Evolutionary conservation across 2,113 vertebrate genomes (phyloP).

Genomic region (Penelope pileata): DNA sequence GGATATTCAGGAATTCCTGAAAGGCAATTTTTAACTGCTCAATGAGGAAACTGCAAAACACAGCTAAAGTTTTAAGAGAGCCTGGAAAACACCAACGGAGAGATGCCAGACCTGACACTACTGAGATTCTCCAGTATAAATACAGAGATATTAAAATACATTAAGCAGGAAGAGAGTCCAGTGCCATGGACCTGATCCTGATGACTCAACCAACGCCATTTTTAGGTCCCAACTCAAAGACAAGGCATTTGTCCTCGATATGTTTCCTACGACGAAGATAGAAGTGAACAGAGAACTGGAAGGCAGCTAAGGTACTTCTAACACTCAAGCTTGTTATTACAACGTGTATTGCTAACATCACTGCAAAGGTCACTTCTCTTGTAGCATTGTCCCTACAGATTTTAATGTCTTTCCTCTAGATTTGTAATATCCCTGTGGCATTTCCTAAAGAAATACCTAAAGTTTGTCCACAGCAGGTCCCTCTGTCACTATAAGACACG

Average conservation of each 20-base stretch:
- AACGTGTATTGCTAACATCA: rapidly evolving
- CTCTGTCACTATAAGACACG: neutral
- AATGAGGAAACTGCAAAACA: neutral
- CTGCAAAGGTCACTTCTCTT: neutral
- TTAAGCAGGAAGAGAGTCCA: neutral
- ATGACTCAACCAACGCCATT: neutral
- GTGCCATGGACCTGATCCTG: neutral
- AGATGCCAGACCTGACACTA: neutral
- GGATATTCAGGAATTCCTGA: neutral
- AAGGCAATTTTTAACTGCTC: neutral
- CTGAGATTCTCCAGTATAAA: neutral
- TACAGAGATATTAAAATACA: neutral
- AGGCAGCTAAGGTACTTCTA: neutral
- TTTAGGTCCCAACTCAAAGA: neutral
- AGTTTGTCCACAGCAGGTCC: neutral
- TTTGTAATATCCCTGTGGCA: neutral
- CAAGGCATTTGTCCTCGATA: neutral
- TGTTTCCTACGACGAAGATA: neutral
- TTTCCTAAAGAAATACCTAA: neutral
- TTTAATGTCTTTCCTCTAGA: neutral
- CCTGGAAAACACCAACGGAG: neutral
- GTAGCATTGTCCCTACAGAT: neutral
- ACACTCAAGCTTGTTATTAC: neutral
- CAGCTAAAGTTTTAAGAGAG: neutral
- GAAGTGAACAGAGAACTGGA: neutral